These are phyloP conservation scores for Morbakka virulenta DNA, from an alignment of 30 jellyfish, hydroid and myxozoan species.

Conservation along the genomic window DNA sequence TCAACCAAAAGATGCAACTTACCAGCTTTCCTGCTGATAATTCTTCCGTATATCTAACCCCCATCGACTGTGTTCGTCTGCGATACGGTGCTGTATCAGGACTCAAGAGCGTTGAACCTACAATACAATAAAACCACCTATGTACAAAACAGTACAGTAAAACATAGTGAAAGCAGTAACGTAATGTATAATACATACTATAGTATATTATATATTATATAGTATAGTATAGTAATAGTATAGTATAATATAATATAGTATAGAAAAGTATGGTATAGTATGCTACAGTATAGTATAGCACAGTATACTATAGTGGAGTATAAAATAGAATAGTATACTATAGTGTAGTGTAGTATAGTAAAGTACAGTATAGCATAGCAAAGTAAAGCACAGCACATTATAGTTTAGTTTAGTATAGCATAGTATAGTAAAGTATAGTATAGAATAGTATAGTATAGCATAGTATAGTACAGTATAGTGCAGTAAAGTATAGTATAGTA, in stretches of 20 bases:
- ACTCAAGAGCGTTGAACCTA: slow-evolving; percentile 26
- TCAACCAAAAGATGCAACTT: too few species aligned
- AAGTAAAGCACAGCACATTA: neutral
- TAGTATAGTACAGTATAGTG: neutral
- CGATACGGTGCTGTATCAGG: slow-evolving; percentile 44
- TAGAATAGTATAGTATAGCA: slow-evolving; percentile 4
- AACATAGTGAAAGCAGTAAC: too few species aligned
- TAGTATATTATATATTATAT: too few species aligned
- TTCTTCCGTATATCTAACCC: slow-evolving; percentile 58
- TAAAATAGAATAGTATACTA: neutral
- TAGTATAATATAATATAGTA: neutral
- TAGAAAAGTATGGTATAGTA: neutral
- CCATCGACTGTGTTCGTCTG: slow-evolving; percentile 54
- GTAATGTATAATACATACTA: too few species aligned
- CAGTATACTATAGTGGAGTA: neutral
- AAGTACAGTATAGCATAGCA: neutral
- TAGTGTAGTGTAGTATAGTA: neutral
- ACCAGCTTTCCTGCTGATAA: slow-evolving; percentile 84
- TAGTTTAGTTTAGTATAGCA: neutral
- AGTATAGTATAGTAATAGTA: too few species aligned
- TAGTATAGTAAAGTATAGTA: slow-evolving; percentile 7
- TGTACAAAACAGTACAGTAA: too few species aligned
- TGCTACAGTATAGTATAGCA: neutral
- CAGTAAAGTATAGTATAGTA: neutral
- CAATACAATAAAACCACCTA: neutral